Base-by-base conservation (phyloP, 2,113 vertebrate genomes). In the Sceloporus undulatus region DNA sequence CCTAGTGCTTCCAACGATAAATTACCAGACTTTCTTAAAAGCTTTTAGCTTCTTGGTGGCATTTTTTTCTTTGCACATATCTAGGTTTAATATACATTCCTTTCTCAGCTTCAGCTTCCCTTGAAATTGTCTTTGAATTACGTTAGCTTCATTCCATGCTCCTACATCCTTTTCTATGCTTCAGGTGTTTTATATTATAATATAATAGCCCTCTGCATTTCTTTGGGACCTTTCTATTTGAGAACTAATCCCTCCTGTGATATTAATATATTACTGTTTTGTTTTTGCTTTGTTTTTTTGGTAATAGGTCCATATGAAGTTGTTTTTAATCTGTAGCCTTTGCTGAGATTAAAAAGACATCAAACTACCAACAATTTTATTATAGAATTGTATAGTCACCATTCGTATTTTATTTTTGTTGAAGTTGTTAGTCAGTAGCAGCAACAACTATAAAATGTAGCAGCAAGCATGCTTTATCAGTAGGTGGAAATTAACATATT, bases 111-210 rank as follows among this genome's bases (percentile, higher is more conserved):
- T 93, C 85, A 91, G 11, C 14, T 87, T 94, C 88, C 29, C 74
- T 89, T 92, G 84, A 91, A 90, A 90, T 82, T 93, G 18, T 89
- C 93, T 93, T 86, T 84, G 78, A 11, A 75, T 89, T 92, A 90
- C 42, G 88, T 93, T 90, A 86, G 76, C 82, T 54, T 89, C 38
- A 88, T 94, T 91, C 76, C 85, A 90, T 83, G 82, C 23, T 76
- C 89, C n/a, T 34, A 10, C 27, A 59, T 89, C 54, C 52, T 81
- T 92, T 91, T 88, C 68, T 85, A 52, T 89, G 91, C 85, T 92
- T 94, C 82, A 90, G 90, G 79, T 68, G 0, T 88, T 94, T 93
- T 91, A 94, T 90, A 81, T 90, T 92, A 54, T 88, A 79, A 70
- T 86, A 76, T 79, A 91, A 88, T 90, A 85, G 75, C 48, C 71